These are phyloP conservation scores for Diorhabda elongata DNA, from an alignment of 1,140 invertebrate genomes.

Conservation along the genomic window DNA sequence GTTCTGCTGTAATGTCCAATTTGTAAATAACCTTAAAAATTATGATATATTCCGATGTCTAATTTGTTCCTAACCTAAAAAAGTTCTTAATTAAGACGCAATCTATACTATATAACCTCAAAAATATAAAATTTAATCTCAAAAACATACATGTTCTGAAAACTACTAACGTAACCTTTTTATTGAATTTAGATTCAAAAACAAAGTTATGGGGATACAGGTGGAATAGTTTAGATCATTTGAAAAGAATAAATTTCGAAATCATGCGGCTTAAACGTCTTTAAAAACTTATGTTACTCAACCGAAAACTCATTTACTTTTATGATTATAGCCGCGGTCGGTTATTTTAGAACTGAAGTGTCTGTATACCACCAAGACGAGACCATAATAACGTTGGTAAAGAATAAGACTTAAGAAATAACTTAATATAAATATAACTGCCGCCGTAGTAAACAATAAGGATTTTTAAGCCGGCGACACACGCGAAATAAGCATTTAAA, in stretches of 20 bases:
- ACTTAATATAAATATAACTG: neutral
- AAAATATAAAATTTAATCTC: no score
- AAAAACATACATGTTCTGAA: no score
- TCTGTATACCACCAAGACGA: neutral
- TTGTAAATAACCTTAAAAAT: no score
- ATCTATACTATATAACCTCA: no score
- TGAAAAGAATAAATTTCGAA: neutral
- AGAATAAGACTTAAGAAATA: neutral
- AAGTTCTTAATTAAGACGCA: no score
- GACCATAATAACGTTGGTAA: neutral
- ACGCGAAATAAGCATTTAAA: neutral
- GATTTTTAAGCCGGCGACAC: neutral
- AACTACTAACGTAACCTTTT: no score
- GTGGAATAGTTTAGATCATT: neutral
- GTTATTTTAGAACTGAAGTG: conserved; percentile 1
- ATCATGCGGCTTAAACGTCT: neutral
- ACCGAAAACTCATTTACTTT: conserved; percentile 1
- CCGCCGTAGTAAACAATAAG: neutral
- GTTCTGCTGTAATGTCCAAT: no score
- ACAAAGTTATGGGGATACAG: no score
- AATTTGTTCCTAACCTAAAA: no score
- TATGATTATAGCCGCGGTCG: neutral
- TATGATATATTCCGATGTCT: no score
- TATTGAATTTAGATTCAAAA: no score
- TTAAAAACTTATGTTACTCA: conserved; percentile 1